Evolutionary conservation across 2,797 vertebrate species (phyloP), one percentile per base, ranked within the genome.

Genomic region (Leontocebus nigricollis): DNA sequence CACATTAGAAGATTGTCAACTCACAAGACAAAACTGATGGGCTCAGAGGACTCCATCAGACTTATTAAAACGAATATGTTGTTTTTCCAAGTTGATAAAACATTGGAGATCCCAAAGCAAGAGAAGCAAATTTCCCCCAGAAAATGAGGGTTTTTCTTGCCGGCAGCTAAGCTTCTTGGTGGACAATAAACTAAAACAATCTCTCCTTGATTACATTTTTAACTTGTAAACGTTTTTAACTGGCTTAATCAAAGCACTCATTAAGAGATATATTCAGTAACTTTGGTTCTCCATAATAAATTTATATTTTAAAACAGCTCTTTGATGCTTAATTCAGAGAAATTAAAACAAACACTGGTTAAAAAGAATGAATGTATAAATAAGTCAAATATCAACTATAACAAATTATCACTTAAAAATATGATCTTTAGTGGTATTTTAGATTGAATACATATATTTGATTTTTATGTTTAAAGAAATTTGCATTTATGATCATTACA

Each of bases 211-310:
- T 70, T 94, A 76, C 79, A 30, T 15, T 90, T 64, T 55, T 81
- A 39, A 98, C 90, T 89, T 95, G 96, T 27, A 87, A 87, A 80
- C 59, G 95, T 84, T 67, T 88, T 96, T 97, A 95, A 96, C 79
- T 97, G 91, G 75, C 95, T 94, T 97, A 97, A 85, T 89, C 88
- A 46, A 97, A 67, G 88, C 77, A 81, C 92, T 95, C 59, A 97
- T 96, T 93, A 96, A 36, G 77, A 82, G 76, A 70, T 95, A 76
- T 44, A 80, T 87, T 90, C 87, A 93, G 95, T 48, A 87, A 97
- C 52, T 97, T 96, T 93, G 86, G 82, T 73, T 97, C 93, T 96
- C 76, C 93, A 81, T 48, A 46, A 96, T n/a, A 92, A 76, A 94
- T 70, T 52, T 85, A 14, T 77, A 95, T 94, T 94, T 91, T 96